A percentile compares a stretch with the other conserved stretches of the same genome.
Evolutionary conservation across 2,888 invertebrate species (phyloP).

Genomic region (Elmis aenea): DNA sequence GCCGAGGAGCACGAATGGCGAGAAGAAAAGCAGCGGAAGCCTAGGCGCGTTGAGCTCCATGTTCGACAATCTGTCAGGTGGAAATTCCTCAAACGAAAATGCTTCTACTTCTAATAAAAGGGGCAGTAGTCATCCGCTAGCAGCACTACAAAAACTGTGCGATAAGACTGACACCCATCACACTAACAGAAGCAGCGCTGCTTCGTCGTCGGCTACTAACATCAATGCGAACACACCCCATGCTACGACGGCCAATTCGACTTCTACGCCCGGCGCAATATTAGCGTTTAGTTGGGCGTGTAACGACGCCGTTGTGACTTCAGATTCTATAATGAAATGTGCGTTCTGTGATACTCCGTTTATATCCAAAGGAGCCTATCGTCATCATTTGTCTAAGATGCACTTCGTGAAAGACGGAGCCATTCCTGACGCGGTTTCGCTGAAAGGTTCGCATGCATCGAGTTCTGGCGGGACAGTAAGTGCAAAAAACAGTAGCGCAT

Average conservation of each 20-base stretch:
- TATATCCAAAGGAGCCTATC: slow-evolving; percentile 93
- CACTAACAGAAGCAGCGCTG: slow-evolving; percentile 43
- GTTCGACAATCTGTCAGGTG: slow-evolving; percentile 79
- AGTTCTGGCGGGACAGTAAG: slow-evolving; percentile 25
- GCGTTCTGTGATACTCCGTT: slow-evolving; percentile 94
- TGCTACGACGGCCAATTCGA: slow-evolving; percentile 32
- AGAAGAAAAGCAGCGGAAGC: slow-evolving; percentile 58
- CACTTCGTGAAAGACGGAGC: slow-evolving; percentile 92
- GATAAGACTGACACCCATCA: slow-evolving; percentile 86
- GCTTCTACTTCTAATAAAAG: slow-evolving; percentile 59
- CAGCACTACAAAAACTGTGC: slow-evolving; percentile 91
- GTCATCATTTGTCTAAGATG: slow-evolving; percentile 94
- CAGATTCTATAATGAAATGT: slow-evolving; percentile 88
- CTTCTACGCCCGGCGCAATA: slow-evolving; percentile 74
- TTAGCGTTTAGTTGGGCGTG: slow-evolving; percentile 93
- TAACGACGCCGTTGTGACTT: slow-evolving; percentile 83
- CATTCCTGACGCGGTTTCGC: slow-evolving; percentile 67
- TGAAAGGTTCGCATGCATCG: slow-evolving; percentile 47
- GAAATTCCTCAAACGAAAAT: slow-evolving; percentile 38
- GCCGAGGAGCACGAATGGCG: slow-evolving; percentile 61
- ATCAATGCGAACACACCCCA: slow-evolving; percentile 34
- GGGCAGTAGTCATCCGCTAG: slow-evolving; percentile 82
- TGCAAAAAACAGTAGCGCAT: slow-evolving; percentile 30
- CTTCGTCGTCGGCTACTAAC: slow-evolving; percentile 35
- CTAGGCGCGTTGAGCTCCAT: slow-evolving; percentile 82